Evolutionary conservation across 2,888 invertebrate species (phyloP).

Genomic region (Rotaria magnacalcarata): DNA sequence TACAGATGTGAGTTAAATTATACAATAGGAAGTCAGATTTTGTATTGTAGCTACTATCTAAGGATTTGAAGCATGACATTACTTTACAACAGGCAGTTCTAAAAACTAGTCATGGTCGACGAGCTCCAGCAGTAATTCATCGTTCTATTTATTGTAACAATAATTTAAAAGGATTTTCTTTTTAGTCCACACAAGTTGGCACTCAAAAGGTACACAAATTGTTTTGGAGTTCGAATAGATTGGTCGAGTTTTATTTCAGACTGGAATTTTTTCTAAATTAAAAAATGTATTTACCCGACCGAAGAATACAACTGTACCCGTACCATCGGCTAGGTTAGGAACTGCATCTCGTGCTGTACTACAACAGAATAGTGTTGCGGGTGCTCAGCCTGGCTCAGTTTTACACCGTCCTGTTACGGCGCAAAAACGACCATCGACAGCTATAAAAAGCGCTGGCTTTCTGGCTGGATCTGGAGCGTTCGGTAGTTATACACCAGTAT

Average conservation of each 20-base stretch:
- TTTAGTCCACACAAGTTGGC: background rate
- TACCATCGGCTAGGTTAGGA: background rate
- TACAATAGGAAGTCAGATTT: background rate
- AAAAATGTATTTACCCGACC: background rate
- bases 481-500: constrained; percentile 60
- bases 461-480: constrained; percentile 66
- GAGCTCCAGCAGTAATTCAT: constrained; percentile 65
- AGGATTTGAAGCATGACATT: constrained; percentile 67
- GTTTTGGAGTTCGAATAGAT: background rate
- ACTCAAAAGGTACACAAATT: background rate
- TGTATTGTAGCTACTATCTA: background rate
- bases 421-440: constrained; percentile 78
- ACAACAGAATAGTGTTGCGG: constrained; percentile 47
- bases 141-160: background rate
- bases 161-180: background rate
- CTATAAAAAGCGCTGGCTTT: constrained; percentile 90
- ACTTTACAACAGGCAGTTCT: constrained; percentile 73
- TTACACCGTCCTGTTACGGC: constrained; percentile 51
- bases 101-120: constrained; percentile 69
- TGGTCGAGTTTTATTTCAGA: background rate
- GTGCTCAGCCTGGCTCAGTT: constrained; percentile 47
- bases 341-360: background rate
- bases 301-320: background rate
- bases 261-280: background rate
- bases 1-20: constrained; percentile 52